phyloP scores from a whole-genome alignment of 2,888 invertebrate species.

The Hirtodrosophila cameraria region DNA sequence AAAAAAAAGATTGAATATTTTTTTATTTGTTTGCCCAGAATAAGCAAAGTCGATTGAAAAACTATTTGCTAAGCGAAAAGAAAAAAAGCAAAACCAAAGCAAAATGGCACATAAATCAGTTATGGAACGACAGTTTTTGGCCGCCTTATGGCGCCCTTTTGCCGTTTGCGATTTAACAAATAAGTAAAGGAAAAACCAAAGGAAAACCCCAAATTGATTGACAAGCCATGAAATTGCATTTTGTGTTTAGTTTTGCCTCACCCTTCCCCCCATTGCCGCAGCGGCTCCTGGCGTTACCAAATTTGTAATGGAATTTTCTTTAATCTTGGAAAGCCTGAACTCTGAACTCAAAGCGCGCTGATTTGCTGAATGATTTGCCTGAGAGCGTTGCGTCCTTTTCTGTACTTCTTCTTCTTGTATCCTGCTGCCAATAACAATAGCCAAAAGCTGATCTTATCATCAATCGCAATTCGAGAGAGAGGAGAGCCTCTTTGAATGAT shows the following conservation, averaged over 20 bases:
- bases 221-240: slow-evolving; percentile 81
- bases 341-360: slow-evolving; percentile 27
- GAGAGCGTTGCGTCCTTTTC: slow-evolving; percentile 46
- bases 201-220: slow-evolving; percentile 73
- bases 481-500: neutral
- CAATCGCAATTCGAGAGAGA: slow-evolving; percentile 11
- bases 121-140: slow-evolving; percentile 44
- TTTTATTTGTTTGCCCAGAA: slow-evolving; percentile 16
- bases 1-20: slow-evolving; percentile 21
- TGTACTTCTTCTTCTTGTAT: slow-evolving; percentile 1
- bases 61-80: too few species aligned
- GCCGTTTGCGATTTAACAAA: slow-evolving; percentile 10
- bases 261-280: slow-evolving; percentile 2
- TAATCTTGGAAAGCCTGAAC: slow-evolving; percentile 49
- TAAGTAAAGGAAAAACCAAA: neutral
- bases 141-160: slow-evolving; percentile 56
- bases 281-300: slow-evolving; percentile 40
- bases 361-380: slow-evolving; percentile 23
- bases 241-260: too few species aligned
- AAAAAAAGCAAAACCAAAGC: neutral
- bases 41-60: too few species aligned
- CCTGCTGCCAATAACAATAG: slow-evolving; percentile 29
- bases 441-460: slow-evolving; percentile 16
- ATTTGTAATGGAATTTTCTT: slow-evolving; percentile 49
- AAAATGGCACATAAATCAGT: slow-evolving; percentile 55